These are phyloP conservation scores for Vireo griseus DNA, from an alignment of 2,797 vertebrate species.

Conservation along the genomic window DNA sequence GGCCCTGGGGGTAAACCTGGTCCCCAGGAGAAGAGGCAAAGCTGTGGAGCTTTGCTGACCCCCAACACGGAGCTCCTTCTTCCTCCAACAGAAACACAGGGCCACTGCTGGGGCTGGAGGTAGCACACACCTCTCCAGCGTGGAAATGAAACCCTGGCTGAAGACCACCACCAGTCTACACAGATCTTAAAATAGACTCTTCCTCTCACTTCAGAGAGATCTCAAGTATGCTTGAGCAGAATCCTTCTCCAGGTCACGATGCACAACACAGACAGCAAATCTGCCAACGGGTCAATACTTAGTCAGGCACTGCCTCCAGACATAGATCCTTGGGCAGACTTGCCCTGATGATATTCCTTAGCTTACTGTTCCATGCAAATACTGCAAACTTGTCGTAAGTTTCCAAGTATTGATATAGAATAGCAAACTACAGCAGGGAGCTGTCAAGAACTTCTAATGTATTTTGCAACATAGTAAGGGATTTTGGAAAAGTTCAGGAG, in stretches of 20 bases:
- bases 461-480: neutral
- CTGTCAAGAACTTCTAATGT: neutral
- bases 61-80: neutral
- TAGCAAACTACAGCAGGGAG: neutral
- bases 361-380: neutral
- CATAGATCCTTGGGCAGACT: rapidly evolving
- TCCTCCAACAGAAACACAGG: neutral
- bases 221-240: neutral
- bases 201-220: neutral
- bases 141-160: neutral
- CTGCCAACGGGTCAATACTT: neutral
- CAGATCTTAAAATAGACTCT: neutral
- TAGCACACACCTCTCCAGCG: rapidly evolving
- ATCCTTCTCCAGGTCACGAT: rapidly evolving
- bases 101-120: neutral
- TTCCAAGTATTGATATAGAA: neutral
- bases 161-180: neutral
- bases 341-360: neutral
- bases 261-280: neutral
- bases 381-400: neutral
- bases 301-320: neutral
- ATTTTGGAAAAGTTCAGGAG: neutral
- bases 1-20: too few relatives aligned
- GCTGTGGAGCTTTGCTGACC: too few relatives aligned
- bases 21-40: too few relatives aligned